Evolutionary conservation across 2,797 vertebrate species (phyloP).

Genomic region (Gastrophryne carolinensis): DNA sequence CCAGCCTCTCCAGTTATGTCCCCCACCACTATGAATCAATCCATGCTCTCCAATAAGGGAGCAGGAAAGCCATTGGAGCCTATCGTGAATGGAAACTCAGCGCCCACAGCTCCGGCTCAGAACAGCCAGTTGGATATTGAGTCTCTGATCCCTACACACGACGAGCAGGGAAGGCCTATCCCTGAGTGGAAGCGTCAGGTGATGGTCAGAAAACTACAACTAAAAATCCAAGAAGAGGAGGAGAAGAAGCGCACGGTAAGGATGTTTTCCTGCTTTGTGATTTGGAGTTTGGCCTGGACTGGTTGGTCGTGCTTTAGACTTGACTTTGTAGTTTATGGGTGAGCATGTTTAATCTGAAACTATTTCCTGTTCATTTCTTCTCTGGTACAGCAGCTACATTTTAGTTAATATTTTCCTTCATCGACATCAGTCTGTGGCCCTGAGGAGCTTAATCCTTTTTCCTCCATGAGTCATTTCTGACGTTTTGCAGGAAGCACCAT

Average conservation of each 20-base stretch:
- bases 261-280: background rate
- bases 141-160: conserved; percentile 82
- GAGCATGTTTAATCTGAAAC: background rate
- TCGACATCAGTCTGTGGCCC: too few species aligned
- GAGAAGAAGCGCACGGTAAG: conserved; percentile 89
- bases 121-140: conserved; percentile 77
- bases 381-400: background rate
- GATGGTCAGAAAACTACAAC: conserved; percentile 92
- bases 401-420: too few species aligned
- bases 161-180: conserved; percentile 87
- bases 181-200: conserved; percentile 94
- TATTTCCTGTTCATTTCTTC: background rate
- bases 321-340: conserved; percentile 2
- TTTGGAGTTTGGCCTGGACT: background rate
- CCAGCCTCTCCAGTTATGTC: conserved; percentile 64
- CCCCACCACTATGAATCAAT: conserved; percentile 58
- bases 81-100: conserved; percentile 79
- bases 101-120: conserved; percentile 63
- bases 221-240: conserved; percentile 94
- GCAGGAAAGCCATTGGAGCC: conserved; percentile 69
- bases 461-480: too few species aligned
- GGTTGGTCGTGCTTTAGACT: background rate
- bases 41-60: conserved; percentile 56
- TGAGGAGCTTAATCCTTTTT: too few species aligned
- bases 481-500: too few species aligned